Percentiles rank a stretch among this genome's conserved stretches.
Evolutionary conservation across 2,797 vertebrate genomes (phyloP).

Genomic region (Spheniscus humboldti): DNA sequence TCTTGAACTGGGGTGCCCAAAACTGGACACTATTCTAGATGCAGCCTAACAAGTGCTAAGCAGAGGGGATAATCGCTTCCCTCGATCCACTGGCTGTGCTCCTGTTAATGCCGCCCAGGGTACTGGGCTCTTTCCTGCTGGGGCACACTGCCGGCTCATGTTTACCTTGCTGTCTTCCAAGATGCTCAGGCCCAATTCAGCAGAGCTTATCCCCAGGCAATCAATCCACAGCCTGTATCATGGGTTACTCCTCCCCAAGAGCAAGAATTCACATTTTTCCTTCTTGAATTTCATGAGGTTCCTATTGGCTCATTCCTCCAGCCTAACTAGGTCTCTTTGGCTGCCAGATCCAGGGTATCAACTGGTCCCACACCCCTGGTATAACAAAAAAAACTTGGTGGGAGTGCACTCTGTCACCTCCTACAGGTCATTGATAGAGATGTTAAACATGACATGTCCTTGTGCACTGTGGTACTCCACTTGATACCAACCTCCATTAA

Average conservation of each 20-base stretch:
- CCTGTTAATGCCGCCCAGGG: neutral
- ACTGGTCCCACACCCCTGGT: neutral
- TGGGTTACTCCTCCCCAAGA: neutral
- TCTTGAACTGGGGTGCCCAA: neutral
- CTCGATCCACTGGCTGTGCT: neutral
- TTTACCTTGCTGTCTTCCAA: neutral
- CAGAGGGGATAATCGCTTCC: neutral
- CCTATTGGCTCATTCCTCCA: neutral
- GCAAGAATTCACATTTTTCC: neutral
- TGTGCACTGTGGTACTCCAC: neutral
- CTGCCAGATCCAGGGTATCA: neutral
- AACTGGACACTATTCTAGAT: neutral
- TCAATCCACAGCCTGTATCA: neutral
- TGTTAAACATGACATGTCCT: neutral
- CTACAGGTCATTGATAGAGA: neutral
- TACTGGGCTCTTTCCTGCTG: neutral
- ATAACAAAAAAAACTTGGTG: neutral
- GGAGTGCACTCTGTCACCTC: neutral
- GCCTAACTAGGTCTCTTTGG: neutral
- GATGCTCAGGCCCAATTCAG: neutral
- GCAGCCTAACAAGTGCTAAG: neutral
- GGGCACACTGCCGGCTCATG: neutral
- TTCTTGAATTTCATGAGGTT: neutral
- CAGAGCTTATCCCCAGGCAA: neutral
- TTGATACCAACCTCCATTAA: neutral